These are phyloP conservation scores for Monochamus saltuarius DNA, from an alignment of 1,140 invertebrate species.

Conservation along the genomic window DNA sequence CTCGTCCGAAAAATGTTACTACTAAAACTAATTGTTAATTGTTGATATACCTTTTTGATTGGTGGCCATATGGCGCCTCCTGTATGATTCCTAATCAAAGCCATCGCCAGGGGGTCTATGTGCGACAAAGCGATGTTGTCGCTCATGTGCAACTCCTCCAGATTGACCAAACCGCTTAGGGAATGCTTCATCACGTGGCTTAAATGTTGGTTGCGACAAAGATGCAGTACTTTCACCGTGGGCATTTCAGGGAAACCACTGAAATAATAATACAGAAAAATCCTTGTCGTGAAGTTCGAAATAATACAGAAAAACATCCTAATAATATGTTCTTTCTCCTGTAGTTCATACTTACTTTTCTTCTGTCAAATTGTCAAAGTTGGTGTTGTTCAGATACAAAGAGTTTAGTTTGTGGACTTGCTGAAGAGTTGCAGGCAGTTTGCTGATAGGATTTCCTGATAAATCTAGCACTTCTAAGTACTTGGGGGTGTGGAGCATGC, in stretches of 20 bases:
- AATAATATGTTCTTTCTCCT: no score
- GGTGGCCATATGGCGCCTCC: constrained; percentile 59
- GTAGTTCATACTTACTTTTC: constrained; percentile 45
- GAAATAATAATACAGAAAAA: constrained; percentile 31
- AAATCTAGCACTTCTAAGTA: constrained; percentile 66
- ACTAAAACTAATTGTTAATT: no score
- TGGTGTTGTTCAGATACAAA: constrained; percentile 69
- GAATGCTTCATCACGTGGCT: constrained; percentile 56
- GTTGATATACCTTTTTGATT: constrained; percentile 57
- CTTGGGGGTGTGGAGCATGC: constrained; percentile 65
- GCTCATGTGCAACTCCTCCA: constrained; percentile 58
- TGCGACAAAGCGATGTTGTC: constrained; percentile 60
- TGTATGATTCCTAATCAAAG: constrained; percentile 51
- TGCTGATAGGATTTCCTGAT: constrained; percentile 65
- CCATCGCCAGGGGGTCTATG: constrained; percentile 59
- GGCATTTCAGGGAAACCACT: constrained; percentile 64
- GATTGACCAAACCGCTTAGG: constrained; percentile 55
- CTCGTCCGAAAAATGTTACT: no score
- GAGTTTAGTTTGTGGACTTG: constrained; percentile 60
- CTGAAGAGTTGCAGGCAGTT: constrained; percentile 61
- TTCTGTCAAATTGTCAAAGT: constrained; percentile 56
- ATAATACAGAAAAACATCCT: no score
- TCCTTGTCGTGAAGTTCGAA: no score
- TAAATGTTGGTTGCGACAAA: constrained; percentile 64
- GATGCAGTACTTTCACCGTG: constrained; percentile 61